Evolutionary conservation across 1,140 invertebrate genomes (phyloP).

Genomic region (Ostrea denselamellosa): DNA sequence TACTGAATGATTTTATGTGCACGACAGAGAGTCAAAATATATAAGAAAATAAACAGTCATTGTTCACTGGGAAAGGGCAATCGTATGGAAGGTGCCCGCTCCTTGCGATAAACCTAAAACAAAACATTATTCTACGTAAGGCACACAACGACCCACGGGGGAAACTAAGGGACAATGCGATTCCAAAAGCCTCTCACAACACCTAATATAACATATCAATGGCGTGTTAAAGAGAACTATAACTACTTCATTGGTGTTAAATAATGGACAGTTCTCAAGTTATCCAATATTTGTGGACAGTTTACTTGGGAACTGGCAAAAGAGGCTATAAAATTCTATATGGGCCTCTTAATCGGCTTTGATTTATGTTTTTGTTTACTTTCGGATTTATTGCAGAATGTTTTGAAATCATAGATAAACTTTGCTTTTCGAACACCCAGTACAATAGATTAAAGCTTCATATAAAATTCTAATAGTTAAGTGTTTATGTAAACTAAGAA

Average conservation of each 20-base stretch:
- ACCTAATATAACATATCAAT: conserved; percentile 34
- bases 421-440: conserved; percentile 24
- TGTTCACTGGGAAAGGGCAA: background rate
- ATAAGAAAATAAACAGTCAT: conserved; percentile 2
- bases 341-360: conserved; percentile 39
- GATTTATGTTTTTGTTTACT: conserved; percentile 43
- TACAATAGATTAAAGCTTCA: conserved; percentile 42
- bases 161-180: background rate
- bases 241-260: conserved; percentile 24
- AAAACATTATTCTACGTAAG: background rate
- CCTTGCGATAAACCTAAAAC: background rate
- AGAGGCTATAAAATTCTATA: conserved; percentile 25
- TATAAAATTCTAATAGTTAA: conserved; percentile 38
- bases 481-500: conserved; percentile 43
- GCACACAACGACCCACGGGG: conserved; percentile 26
- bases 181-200: conserved; percentile 29
- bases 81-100: background rate
- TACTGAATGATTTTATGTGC: background rate
- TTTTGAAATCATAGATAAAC: conserved; percentile 41
- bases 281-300: conserved; percentile 50
- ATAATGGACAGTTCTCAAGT: conserved; percentile 19
- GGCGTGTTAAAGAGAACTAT: conserved; percentile 39
- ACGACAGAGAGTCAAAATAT: background rate
- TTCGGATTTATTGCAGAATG: conserved; percentile 21
- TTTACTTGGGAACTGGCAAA: conserved; percentile 20